These are phyloP conservation scores for Xylota segnis DNA, from an alignment of 2,888 invertebrate genomes.

Conservation along the genomic window DNA sequence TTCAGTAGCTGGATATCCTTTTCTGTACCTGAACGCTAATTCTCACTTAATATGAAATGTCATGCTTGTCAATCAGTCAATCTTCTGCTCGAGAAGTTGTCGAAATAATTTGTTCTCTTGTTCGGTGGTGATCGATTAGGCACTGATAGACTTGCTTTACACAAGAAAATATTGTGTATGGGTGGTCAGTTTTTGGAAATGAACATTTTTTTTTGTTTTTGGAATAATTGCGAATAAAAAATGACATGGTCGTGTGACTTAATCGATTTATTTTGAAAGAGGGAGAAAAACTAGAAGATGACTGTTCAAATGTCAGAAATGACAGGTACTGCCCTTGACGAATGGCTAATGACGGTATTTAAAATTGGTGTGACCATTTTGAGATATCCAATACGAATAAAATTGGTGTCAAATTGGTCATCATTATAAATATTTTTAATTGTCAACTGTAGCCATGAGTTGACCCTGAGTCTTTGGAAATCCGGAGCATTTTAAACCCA, in stretches of 20 bases:
- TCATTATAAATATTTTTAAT: background rate
- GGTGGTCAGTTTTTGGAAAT: background rate
- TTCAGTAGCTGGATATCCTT: background rate
- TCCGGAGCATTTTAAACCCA: background rate
- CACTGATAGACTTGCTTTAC: conserved; percentile 3
- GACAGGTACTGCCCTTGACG: background rate
- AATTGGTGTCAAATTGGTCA: background rate
- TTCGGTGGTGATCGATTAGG: conserved; percentile 3
- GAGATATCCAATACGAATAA: too few relatives aligned
- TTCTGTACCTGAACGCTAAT: background rate
- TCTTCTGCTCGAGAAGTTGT: conserved; percentile 2
- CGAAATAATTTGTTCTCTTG: background rate
- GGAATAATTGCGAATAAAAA: background rate
- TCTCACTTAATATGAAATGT: background rate
- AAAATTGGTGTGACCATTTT: too few relatives aligned
- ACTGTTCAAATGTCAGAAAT: background rate
- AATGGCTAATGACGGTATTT: too few relatives aligned
- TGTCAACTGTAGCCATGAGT: background rate
- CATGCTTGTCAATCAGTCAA: conserved; percentile 5
- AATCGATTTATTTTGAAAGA: background rate
- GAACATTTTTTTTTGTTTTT: background rate
- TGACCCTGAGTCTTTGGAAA: too few relatives aligned
- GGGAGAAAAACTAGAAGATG: background rate
- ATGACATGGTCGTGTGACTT: background rate
- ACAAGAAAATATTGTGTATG: background rate